Conservation (phyloP, 2,888 invertebrate genomes). For the Epiperipatus broadwayi region DNA sequence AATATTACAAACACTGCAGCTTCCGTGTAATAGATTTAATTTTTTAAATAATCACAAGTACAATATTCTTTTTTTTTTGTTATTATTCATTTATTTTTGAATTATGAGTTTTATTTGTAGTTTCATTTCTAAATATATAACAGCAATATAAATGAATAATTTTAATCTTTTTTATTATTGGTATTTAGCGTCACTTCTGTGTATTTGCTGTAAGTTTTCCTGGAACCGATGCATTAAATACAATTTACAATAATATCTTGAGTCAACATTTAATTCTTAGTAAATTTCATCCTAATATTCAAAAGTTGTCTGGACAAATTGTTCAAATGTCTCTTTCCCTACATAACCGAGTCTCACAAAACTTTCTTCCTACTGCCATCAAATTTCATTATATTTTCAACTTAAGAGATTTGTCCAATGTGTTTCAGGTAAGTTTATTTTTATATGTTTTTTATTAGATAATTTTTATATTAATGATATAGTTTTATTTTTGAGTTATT, state of each 20-base stretch:
- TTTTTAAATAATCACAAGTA: no score
- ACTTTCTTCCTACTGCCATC: conserved; percentile 81
- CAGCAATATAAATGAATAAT: not conserved
- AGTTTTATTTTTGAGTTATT: no score
- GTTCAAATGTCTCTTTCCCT: conserved; percentile 62
- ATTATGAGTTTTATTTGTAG: conserved; percentile 24
- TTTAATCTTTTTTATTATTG: conserved; percentile 14
- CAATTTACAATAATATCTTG: conserved; percentile 72
- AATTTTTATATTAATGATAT: no score
- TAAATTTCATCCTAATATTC: conserved; percentile 49
- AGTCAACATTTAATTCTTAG: conserved; percentile 62
- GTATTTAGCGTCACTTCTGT: conserved; percentile 31
- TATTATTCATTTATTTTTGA: no score
- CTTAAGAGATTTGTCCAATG: conserved; percentile 76
- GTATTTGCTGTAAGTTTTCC: conserved; percentile 49
- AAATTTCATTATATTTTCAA: conserved; percentile 96
- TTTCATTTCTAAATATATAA: not conserved
- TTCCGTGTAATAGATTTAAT: no score
- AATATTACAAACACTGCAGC: no score
- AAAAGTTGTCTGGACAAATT: conserved; percentile 48
- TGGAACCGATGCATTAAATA: conserved; percentile 56
- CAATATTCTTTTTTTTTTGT: no score
- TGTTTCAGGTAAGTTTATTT: conserved; percentile 66
- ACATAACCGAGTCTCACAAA: conserved; percentile 63
- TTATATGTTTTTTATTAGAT: no score